Percentiles rank a stretch among this genome's conserved stretches.
These are phyloP conservation scores for Erannis defoliaria DNA, from an alignment of 2,888 invertebrate genomes.

Conservation along the genomic window DNA sequence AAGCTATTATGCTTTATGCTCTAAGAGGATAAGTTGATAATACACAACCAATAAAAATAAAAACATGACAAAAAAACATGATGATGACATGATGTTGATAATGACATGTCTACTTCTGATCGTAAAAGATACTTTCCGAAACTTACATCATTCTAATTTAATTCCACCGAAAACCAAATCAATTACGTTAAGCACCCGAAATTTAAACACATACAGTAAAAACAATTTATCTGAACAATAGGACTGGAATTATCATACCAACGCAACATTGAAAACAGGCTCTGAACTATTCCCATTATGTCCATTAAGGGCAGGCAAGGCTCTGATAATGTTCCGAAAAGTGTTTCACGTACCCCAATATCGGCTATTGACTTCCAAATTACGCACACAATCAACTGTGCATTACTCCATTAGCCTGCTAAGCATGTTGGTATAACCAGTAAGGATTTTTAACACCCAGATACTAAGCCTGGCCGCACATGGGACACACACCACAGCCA, in stretches of 20 bases:
- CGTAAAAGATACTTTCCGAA: no score
- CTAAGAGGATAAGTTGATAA: no score
- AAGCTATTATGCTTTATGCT: no score
- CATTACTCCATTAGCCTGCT: constrained; percentile 35
- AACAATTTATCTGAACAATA: constrained; percentile 22
- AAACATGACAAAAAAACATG: no score
- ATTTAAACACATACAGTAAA: constrained; percentile 8
- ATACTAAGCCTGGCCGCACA: no score
- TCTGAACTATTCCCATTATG: constrained; percentile 31
- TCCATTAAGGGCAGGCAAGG: constrained; percentile 27
- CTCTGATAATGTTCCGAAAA: constrained; percentile 46
- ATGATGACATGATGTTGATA: no score
- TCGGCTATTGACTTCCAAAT: constrained; percentile 45
- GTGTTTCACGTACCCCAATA: constrained; percentile 42
- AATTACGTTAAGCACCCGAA: constrained; percentile 1
- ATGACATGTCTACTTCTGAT: no score
- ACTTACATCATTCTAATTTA: background rate
- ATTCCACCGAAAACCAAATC: background rate
- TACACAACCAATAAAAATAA: no score
- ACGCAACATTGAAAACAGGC: constrained; percentile 21
- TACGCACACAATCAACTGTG: constrained; percentile 44
- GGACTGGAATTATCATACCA: constrained; percentile 11
- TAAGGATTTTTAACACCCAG: constrained; percentile 17
- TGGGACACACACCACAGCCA: no score
- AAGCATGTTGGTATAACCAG: constrained; percentile 18